Evolutionary conservation across 2,797 vertebrate species (phyloP), one percentile per base, ranked within the genome.

Genomic region (Halcyon chelicuti): DNA sequence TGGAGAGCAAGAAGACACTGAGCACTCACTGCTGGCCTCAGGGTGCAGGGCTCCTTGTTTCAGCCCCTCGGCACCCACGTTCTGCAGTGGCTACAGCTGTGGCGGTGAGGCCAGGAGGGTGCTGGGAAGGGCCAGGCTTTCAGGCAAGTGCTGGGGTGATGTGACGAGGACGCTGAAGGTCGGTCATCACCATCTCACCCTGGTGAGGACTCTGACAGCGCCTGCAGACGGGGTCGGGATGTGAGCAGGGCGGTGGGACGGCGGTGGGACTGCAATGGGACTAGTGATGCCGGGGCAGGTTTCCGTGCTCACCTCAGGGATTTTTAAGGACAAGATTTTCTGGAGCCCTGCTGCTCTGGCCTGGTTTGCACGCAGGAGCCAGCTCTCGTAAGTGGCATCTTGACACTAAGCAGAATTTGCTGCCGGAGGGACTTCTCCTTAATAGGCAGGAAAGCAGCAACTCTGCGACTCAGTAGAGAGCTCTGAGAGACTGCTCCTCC

Each of bases 191-290:
- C 5, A 0, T 25, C 52, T 67, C 44, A 6, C 31, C 37, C 25
- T 39, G 7, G 5, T 15, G n/a, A 57, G 79, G 52, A 7, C 29
- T 29, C 28, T 12, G 84, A 4, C 13, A n/a, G 25, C 51, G 16
- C 19, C 57, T 13, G 14, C 14, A 52, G 68, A 9, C 0, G 4
- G 40, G 17, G 28, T 39, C 0, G 1, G 52, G 52, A 14, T 0
- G 3, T 10, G 33, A 80, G 75, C 19, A 1, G n/a, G 12, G 28
- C 0, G 1, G 7, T 25, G 65, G 47, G 76, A 46, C 82, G 12
- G 28, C 0, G 1, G 7, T 25, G 65, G 47, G 76, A 46, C 82
- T n/a, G 46, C 35, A 35, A 52, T 61, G 23, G 79, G 66, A 7
- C 33, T 6, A 58, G 29, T 4, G 20, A 3, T 29, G 44, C 40